phyloP scores from a whole-genome alignment of 1,140 invertebrate genomes.

The Chironomus tepperi region DNA sequence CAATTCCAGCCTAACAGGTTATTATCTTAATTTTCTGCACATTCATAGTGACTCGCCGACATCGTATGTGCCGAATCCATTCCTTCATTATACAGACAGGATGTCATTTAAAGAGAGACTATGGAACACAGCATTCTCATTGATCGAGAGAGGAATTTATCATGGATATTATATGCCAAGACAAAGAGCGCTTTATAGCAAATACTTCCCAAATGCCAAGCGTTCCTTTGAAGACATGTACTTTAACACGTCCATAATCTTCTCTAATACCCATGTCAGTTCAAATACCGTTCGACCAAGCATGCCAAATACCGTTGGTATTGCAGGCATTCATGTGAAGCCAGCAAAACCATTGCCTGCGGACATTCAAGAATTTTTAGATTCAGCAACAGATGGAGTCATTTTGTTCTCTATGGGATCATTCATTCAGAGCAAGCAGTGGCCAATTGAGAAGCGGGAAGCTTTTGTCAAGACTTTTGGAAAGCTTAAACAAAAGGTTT shows the following conservation, averaged over 20 bases:
- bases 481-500: constrained; percentile 30
- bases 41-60: constrained; percentile 28
- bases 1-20: no score
- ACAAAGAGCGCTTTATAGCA: constrained; percentile 36
- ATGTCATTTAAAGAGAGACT: constrained; percentile 42
- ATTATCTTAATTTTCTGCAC: no score
- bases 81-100: constrained; percentile 31
- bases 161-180: constrained; percentile 30
- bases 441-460: constrained; percentile 24
- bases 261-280: constrained; percentile 29
- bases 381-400: constrained; percentile 32
- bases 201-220: constrained; percentile 35
- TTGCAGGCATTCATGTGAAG: constrained; percentile 35
- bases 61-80: constrained; percentile 37
- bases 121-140: constrained; percentile 33
- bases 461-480: constrained; percentile 28
- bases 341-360: constrained; percentile 31
- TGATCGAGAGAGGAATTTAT: constrained; percentile 25
- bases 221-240: constrained; percentile 11
- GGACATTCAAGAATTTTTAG: constrained; percentile 31
- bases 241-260: constrained; percentile 26
- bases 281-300: constrained; percentile 27
- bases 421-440: constrained; percentile 27
- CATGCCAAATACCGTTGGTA: constrained; percentile 33
- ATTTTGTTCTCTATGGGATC: constrained; percentile 35